Percentiles rank a stretch among this genome's conserved stretches.
Evolutionary conservation across 2,797 vertebrate genomes (phyloP).

Genomic region (Danio aesculapii): DNA sequence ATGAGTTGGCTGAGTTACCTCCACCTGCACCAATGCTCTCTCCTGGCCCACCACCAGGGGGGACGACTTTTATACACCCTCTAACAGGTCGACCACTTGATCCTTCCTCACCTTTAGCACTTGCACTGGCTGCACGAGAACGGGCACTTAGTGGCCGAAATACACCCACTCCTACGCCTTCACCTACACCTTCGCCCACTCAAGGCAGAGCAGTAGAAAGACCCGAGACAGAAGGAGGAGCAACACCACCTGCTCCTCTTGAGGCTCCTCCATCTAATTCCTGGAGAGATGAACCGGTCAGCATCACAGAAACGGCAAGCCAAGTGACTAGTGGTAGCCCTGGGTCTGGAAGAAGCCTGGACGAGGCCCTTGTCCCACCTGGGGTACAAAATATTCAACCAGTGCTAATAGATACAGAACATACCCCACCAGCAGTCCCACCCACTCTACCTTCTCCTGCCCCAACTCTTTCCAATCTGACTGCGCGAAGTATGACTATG

Average conservation of each 20-base stretch:
- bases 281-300: conserved; percentile 80
- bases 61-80: conserved; percentile 94
- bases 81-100: conserved; percentile 96
- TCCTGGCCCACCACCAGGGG: conserved; percentile 86
- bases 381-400: conserved; percentile 57
- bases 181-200: conserved; percentile 82
- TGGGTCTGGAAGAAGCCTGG: conserved; percentile 79
- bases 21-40: conserved; percentile 89
- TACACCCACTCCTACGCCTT: conserved; percentile 75
- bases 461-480: conserved; percentile 69
- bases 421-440: conserved; percentile 61
- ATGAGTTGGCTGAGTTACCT: conserved; percentile 92
- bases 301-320: conserved; percentile 86
- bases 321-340: conserved; percentile 86
- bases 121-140: conserved; percentile 95
- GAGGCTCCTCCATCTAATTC: conserved; percentile 81
- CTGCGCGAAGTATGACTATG: conserved; percentile 85
- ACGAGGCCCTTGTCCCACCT: conserved; percentile 62
- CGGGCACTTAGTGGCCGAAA: conserved; percentile 89
- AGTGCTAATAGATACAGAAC: conserved; percentile 58
- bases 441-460: conserved; percentile 75
- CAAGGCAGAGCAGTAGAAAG: conserved; percentile 88
- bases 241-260: conserved; percentile 85
- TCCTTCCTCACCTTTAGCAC: conserved; percentile 94
- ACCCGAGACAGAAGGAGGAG: conserved; percentile 84